Evolutionary conservation across 2,888 invertebrate genomes (phyloP).

Genomic region (Scaptomyza caliginosa): DNA sequence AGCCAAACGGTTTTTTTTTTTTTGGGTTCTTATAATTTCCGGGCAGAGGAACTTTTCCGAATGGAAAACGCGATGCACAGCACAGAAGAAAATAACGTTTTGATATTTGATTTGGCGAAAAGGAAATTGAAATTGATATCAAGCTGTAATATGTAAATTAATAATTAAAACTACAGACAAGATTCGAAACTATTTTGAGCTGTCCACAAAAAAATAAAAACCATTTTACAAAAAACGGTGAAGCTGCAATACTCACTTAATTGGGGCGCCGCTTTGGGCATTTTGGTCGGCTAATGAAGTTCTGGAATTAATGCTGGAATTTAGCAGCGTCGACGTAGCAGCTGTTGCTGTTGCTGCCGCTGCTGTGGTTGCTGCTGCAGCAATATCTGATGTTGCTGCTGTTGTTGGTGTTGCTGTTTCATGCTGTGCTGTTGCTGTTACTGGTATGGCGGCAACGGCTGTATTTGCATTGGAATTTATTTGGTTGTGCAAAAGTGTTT

Average conservation of each 20-base stretch:
- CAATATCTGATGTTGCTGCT: constrained; percentile 21
- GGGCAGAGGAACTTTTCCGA: constrained; percentile 60
- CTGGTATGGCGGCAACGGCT: constrained; percentile 37
- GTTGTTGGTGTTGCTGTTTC: constrained; percentile 38
- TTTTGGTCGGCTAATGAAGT: constrained; percentile 74
- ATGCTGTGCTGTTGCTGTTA: constrained; percentile 39
- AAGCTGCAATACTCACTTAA: constrained; percentile 43
- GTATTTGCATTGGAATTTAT: constrained; percentile 79
- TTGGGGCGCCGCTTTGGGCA: constrained; percentile 30
- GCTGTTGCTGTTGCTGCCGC: constrained; percentile 39
- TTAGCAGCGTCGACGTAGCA: constrained; percentile 56
- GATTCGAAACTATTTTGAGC: too few relatives aligned
- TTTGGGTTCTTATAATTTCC: constrained; percentile 58
- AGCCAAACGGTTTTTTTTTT: constrained; percentile 18
- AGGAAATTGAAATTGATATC: constrained; percentile 70
- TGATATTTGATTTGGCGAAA: constrained; percentile 48
- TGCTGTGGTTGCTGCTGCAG: constrained; percentile 35
- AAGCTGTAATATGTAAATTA: constrained; percentile 54
- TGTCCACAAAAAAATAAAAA: constrained; percentile 27
- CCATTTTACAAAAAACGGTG: background rate
- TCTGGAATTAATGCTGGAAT: constrained; percentile 78
- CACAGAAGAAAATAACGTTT: constrained; percentile 42
- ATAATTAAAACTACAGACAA: constrained; percentile 27
- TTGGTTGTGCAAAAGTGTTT: constrained; percentile 81
- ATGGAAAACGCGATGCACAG: constrained; percentile 42